Conservation (phyloP, 2,797 vertebrate species). For the Okamejei kenojei region DNA sequence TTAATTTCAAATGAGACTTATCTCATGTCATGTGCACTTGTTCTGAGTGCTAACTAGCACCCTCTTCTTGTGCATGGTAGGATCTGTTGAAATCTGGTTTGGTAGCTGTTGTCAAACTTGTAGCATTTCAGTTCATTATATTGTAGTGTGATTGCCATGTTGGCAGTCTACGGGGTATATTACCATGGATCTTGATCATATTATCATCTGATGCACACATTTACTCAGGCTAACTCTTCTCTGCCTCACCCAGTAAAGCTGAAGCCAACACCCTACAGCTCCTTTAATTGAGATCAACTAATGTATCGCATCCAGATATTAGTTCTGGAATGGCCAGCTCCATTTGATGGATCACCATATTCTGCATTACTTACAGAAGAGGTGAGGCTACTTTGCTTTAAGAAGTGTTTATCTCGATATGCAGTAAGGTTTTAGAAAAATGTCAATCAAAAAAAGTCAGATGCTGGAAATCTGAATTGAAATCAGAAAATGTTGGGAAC, state of each 20-base stretch:
- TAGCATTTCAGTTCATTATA: background rate
- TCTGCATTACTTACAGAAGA: too few relatives aligned
- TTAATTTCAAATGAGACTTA: background rate
- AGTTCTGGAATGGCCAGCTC: too few relatives aligned
- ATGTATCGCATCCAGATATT: too few relatives aligned
- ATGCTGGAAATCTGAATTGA: too few relatives aligned
- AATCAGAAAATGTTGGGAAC: too few relatives aligned
- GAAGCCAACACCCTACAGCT: too few relatives aligned
- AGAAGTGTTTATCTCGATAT: background rate
- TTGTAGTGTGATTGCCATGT: background rate
- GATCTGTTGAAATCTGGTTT: background rate
- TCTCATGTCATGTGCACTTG: background rate
- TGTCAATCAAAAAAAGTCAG: too few relatives aligned
- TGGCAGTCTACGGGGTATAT: background rate
- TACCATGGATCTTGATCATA: background rate
- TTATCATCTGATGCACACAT: background rate
- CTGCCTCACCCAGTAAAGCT: too few relatives aligned
- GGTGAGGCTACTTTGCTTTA: too few relatives aligned
- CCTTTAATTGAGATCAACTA: too few relatives aligned
- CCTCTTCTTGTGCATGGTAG: background rate
- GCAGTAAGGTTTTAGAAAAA: background rate
- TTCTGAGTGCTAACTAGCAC: background rate
- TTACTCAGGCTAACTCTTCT: background rate
- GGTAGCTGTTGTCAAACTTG: background rate
- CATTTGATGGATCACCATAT: too few relatives aligned